Evolutionary conservation across 2,797 vertebrate genomes (phyloP).

Genomic region (Chelmon rostratus): DNA sequence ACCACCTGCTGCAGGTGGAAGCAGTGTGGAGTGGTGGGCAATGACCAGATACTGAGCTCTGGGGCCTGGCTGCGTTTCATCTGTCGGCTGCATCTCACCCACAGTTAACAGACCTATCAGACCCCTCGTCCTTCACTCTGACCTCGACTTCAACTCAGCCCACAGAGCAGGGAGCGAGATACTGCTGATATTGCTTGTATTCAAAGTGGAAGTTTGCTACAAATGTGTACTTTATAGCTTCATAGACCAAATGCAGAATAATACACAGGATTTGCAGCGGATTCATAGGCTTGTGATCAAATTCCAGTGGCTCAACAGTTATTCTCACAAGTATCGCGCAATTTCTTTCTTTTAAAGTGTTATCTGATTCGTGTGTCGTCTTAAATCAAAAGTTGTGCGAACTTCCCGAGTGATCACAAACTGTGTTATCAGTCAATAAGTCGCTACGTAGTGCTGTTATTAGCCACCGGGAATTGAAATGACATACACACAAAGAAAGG

Average conservation of each 20-base stretch:
- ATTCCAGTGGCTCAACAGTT: not conserved
- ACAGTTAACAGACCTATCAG: not conserved
- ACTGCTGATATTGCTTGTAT: not conserved
- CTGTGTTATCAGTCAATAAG: not conserved
- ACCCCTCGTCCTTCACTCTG: constrained; percentile 31
- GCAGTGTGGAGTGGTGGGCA: not conserved
- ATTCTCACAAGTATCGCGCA: not conserved
- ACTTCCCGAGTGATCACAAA: constrained; percentile 1
- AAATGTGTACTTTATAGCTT: constrained; percentile 1
- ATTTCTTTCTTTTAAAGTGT: not conserved
- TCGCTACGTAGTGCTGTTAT: not conserved
- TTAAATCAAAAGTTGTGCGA: not conserved
- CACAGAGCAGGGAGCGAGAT: not conserved
- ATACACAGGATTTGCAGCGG: not conserved
- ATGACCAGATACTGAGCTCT: constrained; percentile 32
- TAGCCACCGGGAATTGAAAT: constrained; percentile 12
- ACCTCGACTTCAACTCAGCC: constrained; percentile 8
- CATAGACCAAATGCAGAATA: not conserved
- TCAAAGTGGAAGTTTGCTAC: not conserved
- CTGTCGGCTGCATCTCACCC: constrained; percentile 9
- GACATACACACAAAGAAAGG: not conserved
- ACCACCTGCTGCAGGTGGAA: constrained; percentile 57
- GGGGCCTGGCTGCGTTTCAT: constrained; percentile 5
- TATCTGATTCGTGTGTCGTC: not conserved
- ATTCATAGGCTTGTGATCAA: constrained; percentile 18